Evolutionary conservation across 1,140 invertebrate genomes (phyloP), one percentile per base, ranked within the genome.

Genomic region (Agraylea sexmaculata): DNA sequence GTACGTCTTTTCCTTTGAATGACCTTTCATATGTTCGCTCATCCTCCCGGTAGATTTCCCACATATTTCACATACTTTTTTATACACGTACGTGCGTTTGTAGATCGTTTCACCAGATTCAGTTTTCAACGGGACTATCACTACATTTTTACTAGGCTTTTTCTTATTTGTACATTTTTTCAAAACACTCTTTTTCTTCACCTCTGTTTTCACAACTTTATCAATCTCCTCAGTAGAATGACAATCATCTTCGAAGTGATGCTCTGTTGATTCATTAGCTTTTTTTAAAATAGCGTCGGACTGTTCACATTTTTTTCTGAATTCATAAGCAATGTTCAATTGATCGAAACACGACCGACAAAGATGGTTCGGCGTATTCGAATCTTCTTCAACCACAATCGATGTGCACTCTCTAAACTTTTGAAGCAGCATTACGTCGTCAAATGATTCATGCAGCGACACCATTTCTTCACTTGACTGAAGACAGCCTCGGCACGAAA

Each of bases 1-100:
- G 49, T 72, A 73, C 1, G 64, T 58, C 45, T 69, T 71, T 18
- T 64, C 63, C 1, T 57, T 62, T 2, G 66, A 66, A 45, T 78
- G 75, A 28, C 56, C 58, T 39, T 63, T 61, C 47, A 71, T 51
- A 32, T 74, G 71, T 45, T 66, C 66, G 22, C 65, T 53, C 7
- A 70, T 51, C 25, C 64, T 66, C 30, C 55, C 52, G 4, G 62
- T 64, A 23, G 58, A 50, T 39, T 64, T 66, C 0, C 65, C 65
- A 47, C 65, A 68, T 1, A 66, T 47, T 45, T 68, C 62, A 41
- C 65, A 68, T 11, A 68, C 54, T 50, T 65, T 66, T 53, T 55
- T 59, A 37, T 68, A 68, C 18, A 62, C 54, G 28, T 66, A 46
- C 18, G 30, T 36, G n/a, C 32, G 38, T 34, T 47, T 52, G 16